Base-by-base conservation (phyloP, 2,797 vertebrate genomes). In the Scolopax bukidnonensis region DNA sequence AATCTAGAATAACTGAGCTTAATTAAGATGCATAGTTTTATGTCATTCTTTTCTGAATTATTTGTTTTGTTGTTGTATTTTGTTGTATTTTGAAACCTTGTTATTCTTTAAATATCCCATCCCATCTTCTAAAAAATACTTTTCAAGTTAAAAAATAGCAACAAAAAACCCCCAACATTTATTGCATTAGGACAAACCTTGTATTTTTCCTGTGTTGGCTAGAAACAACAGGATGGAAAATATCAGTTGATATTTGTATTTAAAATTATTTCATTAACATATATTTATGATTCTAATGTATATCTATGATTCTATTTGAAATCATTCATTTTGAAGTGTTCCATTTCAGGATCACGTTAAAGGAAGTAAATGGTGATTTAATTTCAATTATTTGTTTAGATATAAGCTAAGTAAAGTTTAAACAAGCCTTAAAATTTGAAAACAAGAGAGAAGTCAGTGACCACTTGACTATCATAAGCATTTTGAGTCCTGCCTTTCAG, bases 111-210 rank as follows among this genome's bases (percentile, higher is more conserved):
- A 73, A 24, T 53, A 10, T 73, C 15, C 5, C 5, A 38, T 43
- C 8, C 18, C 16, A 24, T 38, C 23, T 61, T 36, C 9, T 47
- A 61, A 76, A 71, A 56, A 60, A 9, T 24, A 17, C 16, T 11
- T 59, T n/a, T 50, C 40, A 18, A 43, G 33, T 53, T 76, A 76
- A 60, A 60, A 70, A 54, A 16, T 28, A 12, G 50, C 54, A 24
- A 10, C 2, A 32, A 32, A 17, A 2, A 8, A 4, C 3, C 9
- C 28, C 51, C 27, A 47, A 3, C 6, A 38, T 50, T 9, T 43
- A 8, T 60, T 78, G 6, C 17, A 59, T 79, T 63, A 57, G 6
- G 33, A 41, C 20, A 51, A 77, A 47, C 4, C 7, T 41, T 32
- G 3, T 38, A 4, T 47, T 67, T 7, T 64, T 73, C 23, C 24